These are phyloP conservation scores for Drosophila kanapiae DNA, from an alignment of 1,140 invertebrate genomes.

Conservation along the genomic window DNA sequence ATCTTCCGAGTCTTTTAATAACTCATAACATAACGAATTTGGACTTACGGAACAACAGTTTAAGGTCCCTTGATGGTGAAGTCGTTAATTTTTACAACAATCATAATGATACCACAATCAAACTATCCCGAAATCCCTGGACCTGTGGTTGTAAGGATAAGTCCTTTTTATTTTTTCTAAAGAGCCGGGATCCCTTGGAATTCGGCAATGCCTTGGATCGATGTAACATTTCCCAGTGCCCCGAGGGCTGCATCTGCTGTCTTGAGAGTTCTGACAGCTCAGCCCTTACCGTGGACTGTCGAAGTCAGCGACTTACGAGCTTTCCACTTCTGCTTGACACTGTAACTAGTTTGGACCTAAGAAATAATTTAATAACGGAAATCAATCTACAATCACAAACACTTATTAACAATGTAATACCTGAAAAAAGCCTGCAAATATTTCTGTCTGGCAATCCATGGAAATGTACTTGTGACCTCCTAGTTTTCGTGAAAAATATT, in stretches of 20 bases:
- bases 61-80: not conserved
- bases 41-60: not conserved
- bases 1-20: not conserved
- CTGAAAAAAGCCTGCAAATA: not conserved
- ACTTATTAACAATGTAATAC: not conserved
- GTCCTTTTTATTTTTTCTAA: not conserved
- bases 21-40: not conserved
- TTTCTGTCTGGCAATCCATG: conserved; percentile 9
- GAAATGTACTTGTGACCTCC: conserved; percentile 8
- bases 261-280: not conserved
- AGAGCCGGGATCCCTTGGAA: not conserved
- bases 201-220: not conserved
- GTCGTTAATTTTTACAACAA: not conserved
- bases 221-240: not conserved
- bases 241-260: conserved; percentile 7
- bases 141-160: too few species aligned
- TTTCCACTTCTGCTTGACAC: not conserved
- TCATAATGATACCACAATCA: not conserved
- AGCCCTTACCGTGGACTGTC: conserved; percentile 8
- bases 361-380: conserved; percentile 4
- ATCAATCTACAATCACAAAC: not conserved
- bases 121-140: conserved; percentile 5
- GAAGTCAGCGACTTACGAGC: not conserved
- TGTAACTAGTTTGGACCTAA: conserved; percentile 1
- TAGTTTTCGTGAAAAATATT: not conserved